Evolutionary conservation across 2,888 invertebrate genomes (phyloP).

Genomic region (Chloroclysta siterata): DNA sequence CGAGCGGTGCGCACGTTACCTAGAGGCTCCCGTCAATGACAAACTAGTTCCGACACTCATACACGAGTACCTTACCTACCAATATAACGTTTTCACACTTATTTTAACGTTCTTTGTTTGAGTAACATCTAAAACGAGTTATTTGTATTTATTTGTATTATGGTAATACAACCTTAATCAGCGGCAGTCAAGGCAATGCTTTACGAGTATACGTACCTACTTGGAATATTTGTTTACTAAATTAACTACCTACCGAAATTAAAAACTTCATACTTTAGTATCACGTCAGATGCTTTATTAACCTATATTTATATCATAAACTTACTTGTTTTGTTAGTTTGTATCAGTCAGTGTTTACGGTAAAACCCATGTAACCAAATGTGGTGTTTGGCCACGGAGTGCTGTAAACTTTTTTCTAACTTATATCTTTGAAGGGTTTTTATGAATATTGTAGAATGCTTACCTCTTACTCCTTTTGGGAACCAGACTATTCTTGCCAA

Average conservation of each 20-base stretch:
- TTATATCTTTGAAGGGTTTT: too few species aligned
- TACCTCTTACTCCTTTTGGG: too few species aligned
- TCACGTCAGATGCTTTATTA: neutral
- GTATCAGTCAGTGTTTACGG: too few species aligned
- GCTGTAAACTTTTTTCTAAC: too few species aligned
- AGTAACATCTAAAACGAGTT: conserved; percentile 31
- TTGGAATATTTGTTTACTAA: conserved; percentile 35
- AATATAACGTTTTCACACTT: conserved; percentile 30
- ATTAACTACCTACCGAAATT: conserved; percentile 16
- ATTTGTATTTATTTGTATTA: conserved; percentile 20
- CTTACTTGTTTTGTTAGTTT: neutral
- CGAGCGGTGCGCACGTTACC: conserved; percentile 34
- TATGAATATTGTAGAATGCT: too few species aligned
- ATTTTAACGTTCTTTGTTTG: conserved; percentile 38
- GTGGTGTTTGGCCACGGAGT: too few species aligned
- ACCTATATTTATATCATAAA: neutral
- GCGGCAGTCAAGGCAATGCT: conserved; percentile 29
- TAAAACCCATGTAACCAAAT: too few species aligned
- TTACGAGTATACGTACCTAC: conserved; percentile 21
- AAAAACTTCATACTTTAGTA: conserved; percentile 13
- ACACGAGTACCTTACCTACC: conserved; percentile 27
- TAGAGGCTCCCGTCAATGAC: conserved; percentile 47
- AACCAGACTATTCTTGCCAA: too few species aligned
- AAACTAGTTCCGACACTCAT: conserved; percentile 39
- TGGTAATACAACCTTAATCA: conserved; percentile 41